Conservation (phyloP, 1,140 invertebrate species). For the Drosophila ercepeae region DNA sequence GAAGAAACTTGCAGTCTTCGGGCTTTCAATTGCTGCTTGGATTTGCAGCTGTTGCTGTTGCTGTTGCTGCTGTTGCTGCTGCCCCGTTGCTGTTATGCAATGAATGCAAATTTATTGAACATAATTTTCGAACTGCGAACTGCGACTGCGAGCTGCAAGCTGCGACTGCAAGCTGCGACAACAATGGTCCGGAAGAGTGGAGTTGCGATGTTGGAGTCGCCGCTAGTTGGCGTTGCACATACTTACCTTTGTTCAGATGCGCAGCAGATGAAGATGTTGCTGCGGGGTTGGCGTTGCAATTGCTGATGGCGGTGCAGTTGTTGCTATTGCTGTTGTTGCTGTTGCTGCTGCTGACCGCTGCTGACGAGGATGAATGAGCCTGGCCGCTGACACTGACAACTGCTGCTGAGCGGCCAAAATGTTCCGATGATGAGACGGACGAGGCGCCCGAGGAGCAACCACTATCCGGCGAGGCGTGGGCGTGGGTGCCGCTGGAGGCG, state of each 20-base stretch:
- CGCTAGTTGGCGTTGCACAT: constrained; percentile 36
- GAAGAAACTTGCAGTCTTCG: constrained; percentile 2
- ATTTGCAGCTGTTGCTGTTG: constrained; percentile 18
- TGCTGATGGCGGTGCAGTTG: constrained; percentile 31
- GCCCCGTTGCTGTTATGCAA: constrained; percentile 44
- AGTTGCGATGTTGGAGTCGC: constrained; percentile 20
- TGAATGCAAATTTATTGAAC: constrained; percentile 62
- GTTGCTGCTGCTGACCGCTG: constrained; percentile 51
- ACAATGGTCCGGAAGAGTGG: constrained; percentile 26
- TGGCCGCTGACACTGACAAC: constrained; percentile 55
- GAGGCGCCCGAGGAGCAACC: constrained; percentile 44
- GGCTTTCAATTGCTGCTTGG: constrained; percentile 52
- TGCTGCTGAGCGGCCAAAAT: constrained; percentile 46
- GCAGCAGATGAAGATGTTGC: constrained; percentile 70
- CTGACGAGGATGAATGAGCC: constrained; percentile 50
- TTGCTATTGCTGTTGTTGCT: constrained; percentile 26
- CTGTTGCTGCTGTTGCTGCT: constrained; percentile 2
- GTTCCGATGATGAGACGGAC: constrained; percentile 36
- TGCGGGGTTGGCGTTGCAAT: constrained; percentile 42
- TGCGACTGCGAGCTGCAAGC: too few species aligned
- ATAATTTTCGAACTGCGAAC: constrained; percentile 43
- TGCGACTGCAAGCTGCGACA: too few species aligned
- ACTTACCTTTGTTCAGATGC: constrained; percentile 73
- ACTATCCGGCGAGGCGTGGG: constrained; percentile 60
- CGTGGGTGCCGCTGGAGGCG: constrained; percentile 54